Conservation (phyloP, 2,888 invertebrate genomes). For the Drosophila macrospina region DNA sequence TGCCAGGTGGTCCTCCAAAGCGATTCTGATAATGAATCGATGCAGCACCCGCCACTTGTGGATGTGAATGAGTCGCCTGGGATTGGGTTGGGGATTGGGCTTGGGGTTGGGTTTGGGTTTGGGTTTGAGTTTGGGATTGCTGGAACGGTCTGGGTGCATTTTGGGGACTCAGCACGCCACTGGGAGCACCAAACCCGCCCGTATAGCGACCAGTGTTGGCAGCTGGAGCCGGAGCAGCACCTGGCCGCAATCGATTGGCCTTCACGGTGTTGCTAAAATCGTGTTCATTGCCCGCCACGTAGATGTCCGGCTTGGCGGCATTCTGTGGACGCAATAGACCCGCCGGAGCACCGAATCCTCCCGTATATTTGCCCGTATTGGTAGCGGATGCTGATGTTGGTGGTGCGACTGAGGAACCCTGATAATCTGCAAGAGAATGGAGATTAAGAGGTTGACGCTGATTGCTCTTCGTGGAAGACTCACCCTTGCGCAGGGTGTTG, state of each 20-base stretch:
- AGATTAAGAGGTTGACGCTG: neutral
- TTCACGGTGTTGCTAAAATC: slow-evolving; percentile 51
- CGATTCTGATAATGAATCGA: slow-evolving; percentile 63
- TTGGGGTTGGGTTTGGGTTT: slow-evolving; percentile 11
- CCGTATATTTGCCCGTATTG: slow-evolving; percentile 80
- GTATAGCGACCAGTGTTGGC: slow-evolving; percentile 66
- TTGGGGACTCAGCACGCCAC: slow-evolving; percentile 70
- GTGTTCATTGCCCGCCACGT: slow-evolving; percentile 65
- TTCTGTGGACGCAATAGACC: slow-evolving; percentile 57
- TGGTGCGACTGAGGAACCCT: neutral
- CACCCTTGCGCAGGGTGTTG: slow-evolving; percentile 68
- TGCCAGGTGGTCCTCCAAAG: slow-evolving; percentile 85
- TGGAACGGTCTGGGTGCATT: slow-evolving; percentile 66
- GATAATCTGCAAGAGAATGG: slow-evolving; percentile 27
- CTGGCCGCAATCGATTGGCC: slow-evolving; percentile 39
- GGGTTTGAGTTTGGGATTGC: slow-evolving; percentile 36
- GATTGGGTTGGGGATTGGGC: slow-evolving; percentile 3
- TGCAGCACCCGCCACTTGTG: slow-evolving; percentile 20
- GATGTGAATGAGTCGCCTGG: slow-evolving; percentile 16
- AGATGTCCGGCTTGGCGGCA: slow-evolving; percentile 48
- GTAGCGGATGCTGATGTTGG: slow-evolving; percentile 6
- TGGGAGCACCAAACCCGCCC: slow-evolving; percentile 78
- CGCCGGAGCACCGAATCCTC: slow-evolving; percentile 78
- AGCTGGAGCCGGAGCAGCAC: neutral
- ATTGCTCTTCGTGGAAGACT: slow-evolving; percentile 14